Evolutionary conservation across 2,888 invertebrate genomes (phyloP), one percentile per base, ranked within the genome.

Genomic region (Xanthia icteritia): DNA sequence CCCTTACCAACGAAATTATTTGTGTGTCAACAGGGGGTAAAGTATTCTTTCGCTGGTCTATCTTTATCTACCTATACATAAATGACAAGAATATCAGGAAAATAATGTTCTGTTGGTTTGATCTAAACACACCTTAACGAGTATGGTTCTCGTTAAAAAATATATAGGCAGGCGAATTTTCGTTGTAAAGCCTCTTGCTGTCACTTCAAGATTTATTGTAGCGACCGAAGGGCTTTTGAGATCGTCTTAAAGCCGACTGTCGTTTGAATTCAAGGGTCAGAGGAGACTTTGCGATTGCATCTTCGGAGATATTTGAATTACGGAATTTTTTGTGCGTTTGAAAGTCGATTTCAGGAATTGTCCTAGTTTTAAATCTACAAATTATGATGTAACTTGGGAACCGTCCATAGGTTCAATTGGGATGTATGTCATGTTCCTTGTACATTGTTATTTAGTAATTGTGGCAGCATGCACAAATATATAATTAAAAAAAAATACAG

Each of bases 191-290:
- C 36, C 6, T 80, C 80, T 71, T 71, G 60, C 31, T 42, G n/a
- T 6, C 36, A 54, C 61, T 77, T 45, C 2, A 81, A n/a, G 23
- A 2, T 63, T 42, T 54, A 77, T 77, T n/a, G 17, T 51, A 77
- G 54, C 45, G 73, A 15, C 23, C 20, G 0, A 20, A 61, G 73
- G 17, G 5, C 54, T 54, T 27, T 54, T 54, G 15, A 61, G 45
- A 23, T 11, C 6, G 13, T 42, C 58, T 79, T 31, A 42, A 67
- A 27, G 66, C 8, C 23, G 15, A 79, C n/a, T 42, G 39, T 42
- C 20, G 17, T 60, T 31, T 48, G 31, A 20, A 31, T 58, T 31
- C 48, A 48, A 67, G 31, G 23, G 48, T 31, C 23, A 17, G 5
- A 15, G 31, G 3, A 67, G n/a, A 67, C 9, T 67, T 23, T 15